Evolutionary conservation across 1,140 invertebrate genomes (phyloP).

Genomic region (Saccostrea glomerata): DNA sequence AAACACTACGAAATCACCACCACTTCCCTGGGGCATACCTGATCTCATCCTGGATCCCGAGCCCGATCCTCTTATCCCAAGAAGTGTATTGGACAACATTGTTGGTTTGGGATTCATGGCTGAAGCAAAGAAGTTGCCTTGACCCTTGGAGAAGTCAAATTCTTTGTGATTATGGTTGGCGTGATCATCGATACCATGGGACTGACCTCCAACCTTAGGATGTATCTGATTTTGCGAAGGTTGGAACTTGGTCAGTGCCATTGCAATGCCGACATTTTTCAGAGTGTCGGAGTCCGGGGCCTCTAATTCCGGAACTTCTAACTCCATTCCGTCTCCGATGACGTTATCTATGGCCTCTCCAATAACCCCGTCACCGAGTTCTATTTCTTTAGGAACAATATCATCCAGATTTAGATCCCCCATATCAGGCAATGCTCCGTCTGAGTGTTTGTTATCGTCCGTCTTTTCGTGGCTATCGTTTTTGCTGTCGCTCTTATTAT

Average conservation of each 20-base stretch:
- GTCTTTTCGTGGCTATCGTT: neutral
- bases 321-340: neutral
- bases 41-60: constrained; percentile 10
- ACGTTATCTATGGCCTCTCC: constrained; percentile 1
- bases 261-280: constrained; percentile 1
- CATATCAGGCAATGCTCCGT: neutral
- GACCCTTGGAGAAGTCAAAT: constrained; percentile 14
- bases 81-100: constrained; percentile 13
- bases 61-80: neutral
- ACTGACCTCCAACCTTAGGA: neutral
- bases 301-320: constrained; percentile 13
- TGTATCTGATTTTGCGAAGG: neutral
- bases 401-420: neutral
- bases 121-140: neutral
- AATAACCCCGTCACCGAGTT: constrained; percentile 5
- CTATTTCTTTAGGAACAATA: constrained; percentile 11
- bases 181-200: neutral
- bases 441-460: neutral
- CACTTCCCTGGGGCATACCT: constrained; percentile 16
- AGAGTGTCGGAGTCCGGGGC: neutral
- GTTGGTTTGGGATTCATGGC: constrained; percentile 13
- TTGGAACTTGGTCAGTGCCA: constrained; percentile 15
- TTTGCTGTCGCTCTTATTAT: neutral
- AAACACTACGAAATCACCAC: neutral
- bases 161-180: neutral